phyloP scores from a whole-genome alignment of 2,888 invertebrate genomes.

The Harpalus rubripes region DNA sequence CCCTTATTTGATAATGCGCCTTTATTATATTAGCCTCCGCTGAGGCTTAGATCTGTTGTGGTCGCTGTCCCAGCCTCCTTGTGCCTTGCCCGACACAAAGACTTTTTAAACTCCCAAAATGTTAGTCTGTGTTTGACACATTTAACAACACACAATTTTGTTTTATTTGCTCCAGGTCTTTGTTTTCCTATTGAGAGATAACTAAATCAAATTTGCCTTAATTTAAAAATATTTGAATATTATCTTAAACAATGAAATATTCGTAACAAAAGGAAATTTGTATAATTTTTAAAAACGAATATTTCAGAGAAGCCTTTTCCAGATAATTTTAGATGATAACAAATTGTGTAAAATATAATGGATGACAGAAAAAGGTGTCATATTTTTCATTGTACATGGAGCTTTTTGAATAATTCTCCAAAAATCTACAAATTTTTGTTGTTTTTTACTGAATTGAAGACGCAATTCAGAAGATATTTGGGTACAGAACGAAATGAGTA shows the following conservation, averaged over 20 bases:
- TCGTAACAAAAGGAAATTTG: neutral
- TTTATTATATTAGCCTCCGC: conserved; percentile 56
- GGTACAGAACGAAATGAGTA: no score
- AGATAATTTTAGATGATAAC: no score
- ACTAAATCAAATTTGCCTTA: neutral
- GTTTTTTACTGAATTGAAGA: no score
- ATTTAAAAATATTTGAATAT: neutral
- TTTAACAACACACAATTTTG: conserved; percentile 4
- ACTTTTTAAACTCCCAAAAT: conserved; percentile 19
- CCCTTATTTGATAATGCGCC: conserved; percentile 56
- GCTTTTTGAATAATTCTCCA: no score
- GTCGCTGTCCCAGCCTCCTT: neutral
- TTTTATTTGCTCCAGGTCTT: neutral
- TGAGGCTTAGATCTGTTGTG: neutral
- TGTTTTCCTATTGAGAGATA: neutral
- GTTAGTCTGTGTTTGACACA: conserved; percentile 29
- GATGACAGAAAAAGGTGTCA: no score
- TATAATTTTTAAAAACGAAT: neutral
- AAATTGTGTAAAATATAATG: no score
- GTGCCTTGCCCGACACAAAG: conserved; percentile 13
- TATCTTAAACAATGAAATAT: neutral
- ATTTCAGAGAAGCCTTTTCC: neutral
- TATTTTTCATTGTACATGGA: no score
- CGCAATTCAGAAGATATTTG: no score
- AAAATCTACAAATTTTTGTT: no score